phyloP scores from a whole-genome alignment of 2,797 vertebrate species.

The Florisuga fusca region DNA sequence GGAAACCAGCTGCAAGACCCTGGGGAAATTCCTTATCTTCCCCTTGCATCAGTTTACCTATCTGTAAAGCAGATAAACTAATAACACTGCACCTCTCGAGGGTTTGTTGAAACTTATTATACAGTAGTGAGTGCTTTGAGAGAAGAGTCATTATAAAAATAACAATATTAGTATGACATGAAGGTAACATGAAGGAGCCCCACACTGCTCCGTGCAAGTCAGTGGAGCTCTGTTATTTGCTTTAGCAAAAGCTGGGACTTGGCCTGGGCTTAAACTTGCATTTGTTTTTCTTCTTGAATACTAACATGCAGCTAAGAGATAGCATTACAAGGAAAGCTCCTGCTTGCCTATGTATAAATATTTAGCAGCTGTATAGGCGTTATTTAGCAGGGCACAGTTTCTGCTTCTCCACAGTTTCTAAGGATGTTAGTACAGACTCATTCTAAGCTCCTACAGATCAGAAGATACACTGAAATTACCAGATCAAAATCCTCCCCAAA shows the following conservation, averaged over 20 bases:
- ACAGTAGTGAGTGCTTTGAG: neutral
- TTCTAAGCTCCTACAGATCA: constrained; percentile 50
- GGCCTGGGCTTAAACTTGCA: constrained; percentile 29
- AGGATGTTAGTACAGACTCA: neutral
- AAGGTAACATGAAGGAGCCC: neutral
- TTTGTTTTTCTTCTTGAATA: constrained; percentile 49
- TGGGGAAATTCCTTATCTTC: constrained; percentile 43
- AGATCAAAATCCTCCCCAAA: constrained; percentile 41
- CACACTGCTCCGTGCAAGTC: neutral
- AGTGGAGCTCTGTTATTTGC: neutral
- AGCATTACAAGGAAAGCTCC: constrained; percentile 13
- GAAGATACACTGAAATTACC: constrained; percentile 29
- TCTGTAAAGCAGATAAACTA: constrained; percentile 29
- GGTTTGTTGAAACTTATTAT: constrained; percentile 13
- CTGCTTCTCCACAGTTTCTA: constrained; percentile 15
- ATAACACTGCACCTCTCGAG: neutral
- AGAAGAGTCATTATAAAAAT: neutral
- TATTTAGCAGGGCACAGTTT: constrained; percentile 24
- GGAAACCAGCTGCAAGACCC: constrained; percentile 28
- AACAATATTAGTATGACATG: neutral
- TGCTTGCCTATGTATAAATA: constrained; percentile 36
- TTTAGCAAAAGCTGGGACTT: constrained; percentile 27
- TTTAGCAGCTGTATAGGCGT: constrained; percentile 8
- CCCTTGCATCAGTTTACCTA: constrained; percentile 16
- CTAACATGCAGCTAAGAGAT: constrained; percentile 13